A percentile compares a stretch with the other conserved stretches of the same genome.
These are phyloP conservation scores for Percina caprodes DNA, from an alignment of 2,113 vertebrate species.

Conservation along the genomic window DNA sequence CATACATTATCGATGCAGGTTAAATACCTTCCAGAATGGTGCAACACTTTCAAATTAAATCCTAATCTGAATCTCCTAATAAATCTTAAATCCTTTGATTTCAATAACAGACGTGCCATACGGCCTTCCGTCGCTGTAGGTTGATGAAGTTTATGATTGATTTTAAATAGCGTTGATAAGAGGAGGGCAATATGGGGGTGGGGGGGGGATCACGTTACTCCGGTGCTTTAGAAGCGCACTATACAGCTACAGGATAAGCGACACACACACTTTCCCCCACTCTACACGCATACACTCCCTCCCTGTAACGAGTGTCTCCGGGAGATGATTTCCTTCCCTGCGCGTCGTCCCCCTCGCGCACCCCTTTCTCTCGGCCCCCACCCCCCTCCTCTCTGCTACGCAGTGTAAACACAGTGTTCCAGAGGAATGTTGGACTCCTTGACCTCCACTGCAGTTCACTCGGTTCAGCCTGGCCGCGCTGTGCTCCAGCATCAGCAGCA, in stretches of 20 bases:
- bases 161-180: conserved; percentile 4
- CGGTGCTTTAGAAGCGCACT: conserved; percentile 24
- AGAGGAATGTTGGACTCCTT: conserved; percentile 89
- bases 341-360: conserved; percentile 78
- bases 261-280: conserved; percentile 27
- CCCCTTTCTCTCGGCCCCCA: conserved; percentile 32
- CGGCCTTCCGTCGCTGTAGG: background rate
- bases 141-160: conserved; percentile 27
- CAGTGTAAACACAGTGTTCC: conserved; percentile 88
- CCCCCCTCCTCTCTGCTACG: conserved; percentile 67
- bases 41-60: background rate
- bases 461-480: conserved; percentile 85
- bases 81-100: background rate
- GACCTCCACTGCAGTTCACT: conserved; percentile 86
- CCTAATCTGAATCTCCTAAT: too few relatives aligned
- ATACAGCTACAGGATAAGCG: conserved; percentile 26
- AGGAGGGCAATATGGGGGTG: background rate
- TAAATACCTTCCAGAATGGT: rapidly evolving
- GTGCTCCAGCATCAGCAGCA: conserved; percentile 78
- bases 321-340: conserved; percentile 83
- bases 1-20: background rate
- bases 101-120: background rate
- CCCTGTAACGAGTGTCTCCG: conserved; percentile 39
- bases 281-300: background rate
- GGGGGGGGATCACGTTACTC: conserved; percentile 42